phyloP scores from a whole-genome alignment of 1,140 invertebrate species.

The Zaprionus nigranus region DNA sequence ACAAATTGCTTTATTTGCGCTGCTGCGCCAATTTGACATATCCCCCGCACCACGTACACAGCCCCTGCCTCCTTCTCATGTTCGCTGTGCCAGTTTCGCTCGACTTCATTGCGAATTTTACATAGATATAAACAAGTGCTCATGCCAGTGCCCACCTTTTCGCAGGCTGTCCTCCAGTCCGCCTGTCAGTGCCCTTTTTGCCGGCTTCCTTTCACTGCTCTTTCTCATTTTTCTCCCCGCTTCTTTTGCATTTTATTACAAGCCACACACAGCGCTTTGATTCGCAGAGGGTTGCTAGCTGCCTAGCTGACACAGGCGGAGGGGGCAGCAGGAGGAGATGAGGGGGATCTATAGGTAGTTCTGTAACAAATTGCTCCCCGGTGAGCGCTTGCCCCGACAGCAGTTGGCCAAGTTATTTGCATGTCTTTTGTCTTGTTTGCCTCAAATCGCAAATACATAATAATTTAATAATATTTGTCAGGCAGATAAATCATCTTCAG shows the following conservation, averaged over 20 bases:
- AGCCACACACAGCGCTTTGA: conserved; percentile 45
- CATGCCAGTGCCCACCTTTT: conserved; percentile 70
- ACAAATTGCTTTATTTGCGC: conserved; percentile 84
- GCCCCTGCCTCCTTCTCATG: conserved; percentile 7
- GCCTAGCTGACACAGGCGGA: conserved; percentile 15
- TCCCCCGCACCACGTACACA: not conserved
- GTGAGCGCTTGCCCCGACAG: conserved; percentile 58
- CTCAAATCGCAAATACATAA: conserved; percentile 59
- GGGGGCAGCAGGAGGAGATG: not conserved
- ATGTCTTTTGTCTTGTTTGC: conserved; percentile 46
- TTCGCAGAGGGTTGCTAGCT: conserved; percentile 52
- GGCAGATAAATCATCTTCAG: conserved; percentile 75
- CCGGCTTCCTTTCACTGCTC: not conserved
- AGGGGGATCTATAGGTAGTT: conserved; percentile 56
- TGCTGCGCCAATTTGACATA: conserved; percentile 73
- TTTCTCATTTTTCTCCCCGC: conserved; percentile 18
- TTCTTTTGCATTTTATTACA: conserved; percentile 70
- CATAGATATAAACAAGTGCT: conserved; percentile 79
- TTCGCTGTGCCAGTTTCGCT: conserved; percentile 44
- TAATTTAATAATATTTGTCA: conserved; percentile 84
- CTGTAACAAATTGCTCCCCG: conserved; percentile 78
- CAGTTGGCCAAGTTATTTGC: conserved; percentile 70
- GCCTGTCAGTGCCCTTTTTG: conserved; percentile 21
- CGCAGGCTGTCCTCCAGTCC: conserved; percentile 6
- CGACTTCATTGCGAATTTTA: conserved; percentile 65